Conservation (phyloP, 2,888 invertebrate species). For the Brachypterus glaber region DNA sequence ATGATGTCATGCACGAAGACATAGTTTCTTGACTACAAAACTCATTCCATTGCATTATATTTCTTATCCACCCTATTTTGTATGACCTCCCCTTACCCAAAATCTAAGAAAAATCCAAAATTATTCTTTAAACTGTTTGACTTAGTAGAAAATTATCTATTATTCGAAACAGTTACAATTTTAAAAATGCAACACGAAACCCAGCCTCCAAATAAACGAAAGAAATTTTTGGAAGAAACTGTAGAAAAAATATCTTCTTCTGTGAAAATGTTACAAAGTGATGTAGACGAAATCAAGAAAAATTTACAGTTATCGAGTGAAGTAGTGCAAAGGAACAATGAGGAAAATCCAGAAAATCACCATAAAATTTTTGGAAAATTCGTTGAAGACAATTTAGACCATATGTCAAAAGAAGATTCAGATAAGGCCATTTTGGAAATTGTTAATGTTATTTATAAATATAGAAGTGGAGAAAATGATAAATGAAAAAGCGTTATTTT, state of each 20-base stretch:
- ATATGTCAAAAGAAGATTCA: constrained; percentile 17
- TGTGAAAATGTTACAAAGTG: not conserved
- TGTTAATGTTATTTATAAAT: constrained; percentile 22
- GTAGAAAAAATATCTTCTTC: not conserved
- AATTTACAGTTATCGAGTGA: constrained; percentile 1
- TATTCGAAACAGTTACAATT: too few relatives aligned
- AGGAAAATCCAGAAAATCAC: constrained; percentile 11
- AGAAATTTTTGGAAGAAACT: not conserved
- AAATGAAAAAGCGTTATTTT: too few relatives aligned
- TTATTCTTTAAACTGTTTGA: too few relatives aligned
- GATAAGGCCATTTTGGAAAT: constrained; percentile 22
- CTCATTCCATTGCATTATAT: too few relatives aligned
- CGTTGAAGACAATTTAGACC: constrained; percentile 19
- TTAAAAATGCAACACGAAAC: not conserved
- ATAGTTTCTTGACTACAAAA: too few relatives aligned
- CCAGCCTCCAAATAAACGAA: not conserved
- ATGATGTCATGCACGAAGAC: too few relatives aligned
- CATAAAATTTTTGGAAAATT: constrained; percentile 21
- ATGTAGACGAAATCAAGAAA: not conserved
- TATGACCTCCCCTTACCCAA: too few relatives aligned
- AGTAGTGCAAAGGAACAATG: not conserved
- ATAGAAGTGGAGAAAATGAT: constrained; percentile 14
- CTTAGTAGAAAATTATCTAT: too few relatives aligned
- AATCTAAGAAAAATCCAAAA: too few relatives aligned
- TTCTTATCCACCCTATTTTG: too few relatives aligned